These are phyloP conservation scores for Herpetotheres cachinnans DNA, from an alignment of 2,113 vertebrate species.

Conservation along the genomic window DNA sequence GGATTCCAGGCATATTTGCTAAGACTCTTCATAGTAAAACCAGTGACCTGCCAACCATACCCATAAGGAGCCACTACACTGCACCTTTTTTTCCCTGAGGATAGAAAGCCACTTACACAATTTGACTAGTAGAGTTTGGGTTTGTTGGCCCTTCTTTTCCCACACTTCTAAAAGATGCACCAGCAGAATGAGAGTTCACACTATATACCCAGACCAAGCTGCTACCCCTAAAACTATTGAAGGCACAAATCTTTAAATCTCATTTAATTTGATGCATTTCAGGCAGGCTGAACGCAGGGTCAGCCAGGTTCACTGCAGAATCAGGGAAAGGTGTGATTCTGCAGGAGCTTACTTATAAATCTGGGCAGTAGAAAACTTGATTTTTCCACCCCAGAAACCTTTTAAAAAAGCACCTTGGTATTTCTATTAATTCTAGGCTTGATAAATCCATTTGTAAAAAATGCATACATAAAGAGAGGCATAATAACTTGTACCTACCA, in stretches of 20 bases:
- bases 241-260: neutral
- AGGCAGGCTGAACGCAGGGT: neutral
- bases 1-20: neutral
- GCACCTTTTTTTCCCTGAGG: accelerated
- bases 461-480: neutral
- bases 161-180: neutral
- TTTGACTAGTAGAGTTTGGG: neutral
- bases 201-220: neutral
- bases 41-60: neutral
- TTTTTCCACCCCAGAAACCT: neutral
- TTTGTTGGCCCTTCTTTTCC: neutral
- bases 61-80: neutral
- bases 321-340: neutral
- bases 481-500: neutral
- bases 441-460: neutral
- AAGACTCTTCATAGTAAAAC: neutral
- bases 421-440: neutral
- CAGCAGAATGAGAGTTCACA: neutral
- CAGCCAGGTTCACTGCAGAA: neutral
- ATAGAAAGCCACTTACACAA: neutral
- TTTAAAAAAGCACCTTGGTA: neutral
- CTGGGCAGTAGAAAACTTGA: neutral
- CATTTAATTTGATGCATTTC: neutral
- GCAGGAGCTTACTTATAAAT: neutral
- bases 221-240: neutral